phyloP scores from a whole-genome alignment of 2,113 vertebrate genomes.

The Phaethornis superciliosus region DNA sequence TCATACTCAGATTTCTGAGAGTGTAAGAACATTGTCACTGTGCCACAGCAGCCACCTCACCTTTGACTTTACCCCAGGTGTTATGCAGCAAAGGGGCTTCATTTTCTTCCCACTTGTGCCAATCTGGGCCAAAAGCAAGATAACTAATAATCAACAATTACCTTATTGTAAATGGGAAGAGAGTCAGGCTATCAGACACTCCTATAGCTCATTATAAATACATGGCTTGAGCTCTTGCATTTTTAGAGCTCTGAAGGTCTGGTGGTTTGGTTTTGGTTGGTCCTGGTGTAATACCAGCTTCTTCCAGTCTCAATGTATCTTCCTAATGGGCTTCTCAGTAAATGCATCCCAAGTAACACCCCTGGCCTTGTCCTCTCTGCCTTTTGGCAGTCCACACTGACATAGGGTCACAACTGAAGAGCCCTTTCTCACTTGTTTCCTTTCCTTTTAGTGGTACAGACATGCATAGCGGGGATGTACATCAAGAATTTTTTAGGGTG shows the following conservation, averaged over 20 bases:
- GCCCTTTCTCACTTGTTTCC: background rate
- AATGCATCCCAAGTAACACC: background rate
- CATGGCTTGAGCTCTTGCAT: background rate
- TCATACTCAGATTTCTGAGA: background rate
- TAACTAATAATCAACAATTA: background rate
- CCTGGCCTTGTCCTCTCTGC: rapidly evolving
- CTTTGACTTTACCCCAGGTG: background rate
- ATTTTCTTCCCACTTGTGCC: background rate
- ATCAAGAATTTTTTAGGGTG: background rate
- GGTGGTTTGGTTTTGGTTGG: background rate
- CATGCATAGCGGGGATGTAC: background rate
- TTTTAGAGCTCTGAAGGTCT: background rate
- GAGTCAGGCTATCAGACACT: background rate
- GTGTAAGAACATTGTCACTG: rapidly evolving
- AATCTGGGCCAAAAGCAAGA: background rate
- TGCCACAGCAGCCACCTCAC: rapidly evolving
- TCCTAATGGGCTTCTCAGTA: background rate
- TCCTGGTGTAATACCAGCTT: background rate
- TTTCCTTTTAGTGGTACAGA: background rate
- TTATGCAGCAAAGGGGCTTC: background rate
- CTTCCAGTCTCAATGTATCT: background rate
- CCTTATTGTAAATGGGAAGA: background rate
- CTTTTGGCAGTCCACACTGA: background rate
- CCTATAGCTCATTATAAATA: background rate
- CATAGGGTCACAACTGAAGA: background rate